These are phyloP conservation scores for Nephrotoma appendiculata DNA, from an alignment of 2,888 invertebrate genomes.

Conservation along the genomic window DNA sequence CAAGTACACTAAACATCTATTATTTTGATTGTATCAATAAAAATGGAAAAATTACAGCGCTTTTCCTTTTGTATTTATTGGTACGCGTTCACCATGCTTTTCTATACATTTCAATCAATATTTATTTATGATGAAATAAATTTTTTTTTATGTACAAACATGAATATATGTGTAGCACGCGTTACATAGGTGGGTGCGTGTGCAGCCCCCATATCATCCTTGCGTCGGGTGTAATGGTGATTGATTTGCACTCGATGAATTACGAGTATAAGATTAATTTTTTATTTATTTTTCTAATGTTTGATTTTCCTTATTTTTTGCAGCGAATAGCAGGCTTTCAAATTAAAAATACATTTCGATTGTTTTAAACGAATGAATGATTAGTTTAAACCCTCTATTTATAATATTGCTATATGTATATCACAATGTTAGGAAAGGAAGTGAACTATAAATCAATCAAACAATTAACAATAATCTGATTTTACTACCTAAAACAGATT, in stretches of 20 bases:
- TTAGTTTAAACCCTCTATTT: too few relatives aligned
- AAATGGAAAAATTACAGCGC: background rate
- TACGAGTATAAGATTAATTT: background rate
- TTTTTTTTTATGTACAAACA: background rate
- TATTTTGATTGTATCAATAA: background rate
- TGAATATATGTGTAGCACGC: background rate
- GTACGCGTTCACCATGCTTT: background rate
- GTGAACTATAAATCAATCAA: too few relatives aligned
- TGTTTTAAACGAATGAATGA: too few relatives aligned
- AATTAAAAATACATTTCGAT: background rate
- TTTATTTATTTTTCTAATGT: background rate
- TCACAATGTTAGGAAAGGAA: too few relatives aligned
- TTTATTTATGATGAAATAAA: background rate
- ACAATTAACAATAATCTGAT: too few relatives aligned
- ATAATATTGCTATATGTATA: too few relatives aligned
- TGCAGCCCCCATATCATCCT: background rate
- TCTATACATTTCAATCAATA: background rate
- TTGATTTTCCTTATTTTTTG: background rate
- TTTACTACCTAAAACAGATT: too few relatives aligned
- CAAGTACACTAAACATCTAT: background rate
- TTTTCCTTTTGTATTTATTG: background rate
- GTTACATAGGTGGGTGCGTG: background rate
- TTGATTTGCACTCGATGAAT: background rate
- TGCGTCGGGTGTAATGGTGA: background rate
- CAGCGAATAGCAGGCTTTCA: background rate